Conservation (phyloP, 2,888 invertebrate genomes). For the Tineola bisselliella region DNA sequence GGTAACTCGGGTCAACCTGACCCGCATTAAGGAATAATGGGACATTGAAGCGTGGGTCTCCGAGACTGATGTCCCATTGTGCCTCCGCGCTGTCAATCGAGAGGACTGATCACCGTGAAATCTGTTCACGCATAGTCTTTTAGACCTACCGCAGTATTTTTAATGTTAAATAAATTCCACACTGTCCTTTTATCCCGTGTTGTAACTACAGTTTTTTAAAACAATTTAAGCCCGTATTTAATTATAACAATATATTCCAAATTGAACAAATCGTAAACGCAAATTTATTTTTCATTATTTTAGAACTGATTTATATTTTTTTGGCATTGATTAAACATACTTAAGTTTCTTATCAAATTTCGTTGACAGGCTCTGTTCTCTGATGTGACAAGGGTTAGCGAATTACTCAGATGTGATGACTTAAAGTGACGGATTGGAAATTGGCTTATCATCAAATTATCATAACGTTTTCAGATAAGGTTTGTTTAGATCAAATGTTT, state of each 20-base stretch:
- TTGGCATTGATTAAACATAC: background rate
- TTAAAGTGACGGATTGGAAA: background rate
- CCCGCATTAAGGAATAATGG: slow-evolving; percentile 53
- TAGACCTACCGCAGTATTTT: slow-evolving; percentile 36
- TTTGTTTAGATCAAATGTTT: too few relatives aligned
- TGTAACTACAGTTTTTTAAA: too few relatives aligned
- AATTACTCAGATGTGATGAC: background rate
- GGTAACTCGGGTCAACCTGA: slow-evolving; percentile 46
- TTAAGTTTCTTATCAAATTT: background rate
- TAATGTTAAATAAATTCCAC: background rate
- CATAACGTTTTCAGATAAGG: too few relatives aligned
- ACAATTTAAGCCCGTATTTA: too few relatives aligned
- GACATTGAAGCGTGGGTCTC: slow-evolving; percentile 23
- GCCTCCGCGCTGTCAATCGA: slow-evolving; percentile 38
- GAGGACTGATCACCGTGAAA: slow-evolving; percentile 37
- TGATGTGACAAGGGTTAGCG: background rate
- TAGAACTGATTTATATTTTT: too few relatives aligned
- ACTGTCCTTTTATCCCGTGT: background rate
- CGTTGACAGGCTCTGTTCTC: background rate
- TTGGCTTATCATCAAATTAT: background rate
- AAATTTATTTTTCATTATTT: too few relatives aligned
- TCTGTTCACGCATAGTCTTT: slow-evolving; percentile 24
- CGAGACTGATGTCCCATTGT: slow-evolving; percentile 31
- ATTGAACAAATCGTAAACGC: too few relatives aligned
- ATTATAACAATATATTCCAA: too few relatives aligned